These are phyloP conservation scores for Chelon auratus DNA, from an alignment of 2,797 vertebrate species.

Conservation along the genomic window DNA sequence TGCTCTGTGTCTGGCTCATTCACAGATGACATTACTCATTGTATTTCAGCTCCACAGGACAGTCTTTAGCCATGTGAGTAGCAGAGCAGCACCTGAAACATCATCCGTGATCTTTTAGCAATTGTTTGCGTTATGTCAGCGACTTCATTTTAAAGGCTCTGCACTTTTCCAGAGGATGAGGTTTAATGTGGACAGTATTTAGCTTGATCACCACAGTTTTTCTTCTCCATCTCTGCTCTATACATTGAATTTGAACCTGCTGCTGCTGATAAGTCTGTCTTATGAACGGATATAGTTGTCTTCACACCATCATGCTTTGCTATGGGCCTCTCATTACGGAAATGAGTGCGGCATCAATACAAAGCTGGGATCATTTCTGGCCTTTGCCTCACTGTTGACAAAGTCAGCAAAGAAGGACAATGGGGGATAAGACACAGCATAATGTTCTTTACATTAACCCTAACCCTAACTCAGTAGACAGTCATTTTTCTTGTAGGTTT, in stretches of 20 bases:
- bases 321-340: neutral
- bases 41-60: constrained; percentile 9
- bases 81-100: constrained; percentile 12
- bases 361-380: constrained; percentile 6
- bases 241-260: neutral
- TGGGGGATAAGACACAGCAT: neutral
- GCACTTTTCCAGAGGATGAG: constrained; percentile 5
- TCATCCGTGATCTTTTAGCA: neutral
- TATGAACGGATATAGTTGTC: neutral
- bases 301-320: neutral
- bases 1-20: neutral
- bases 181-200: constrained; percentile 14
- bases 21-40: neutral
- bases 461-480: neutral
- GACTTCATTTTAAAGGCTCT: constrained; percentile 10
- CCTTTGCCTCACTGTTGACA: neutral
- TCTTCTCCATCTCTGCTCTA: neutral
- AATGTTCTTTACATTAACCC: neutral
- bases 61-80: neutral
- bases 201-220: neutral
- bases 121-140: neutral
- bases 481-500: neutral
- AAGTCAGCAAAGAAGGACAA: constrained; percentile 13
- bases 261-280: neutral
- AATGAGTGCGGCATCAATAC: neutral